These are phyloP conservation scores for Zaprionus davidi DNA, from an alignment of 1,140 invertebrate genomes.

Conservation along the genomic window DNA sequence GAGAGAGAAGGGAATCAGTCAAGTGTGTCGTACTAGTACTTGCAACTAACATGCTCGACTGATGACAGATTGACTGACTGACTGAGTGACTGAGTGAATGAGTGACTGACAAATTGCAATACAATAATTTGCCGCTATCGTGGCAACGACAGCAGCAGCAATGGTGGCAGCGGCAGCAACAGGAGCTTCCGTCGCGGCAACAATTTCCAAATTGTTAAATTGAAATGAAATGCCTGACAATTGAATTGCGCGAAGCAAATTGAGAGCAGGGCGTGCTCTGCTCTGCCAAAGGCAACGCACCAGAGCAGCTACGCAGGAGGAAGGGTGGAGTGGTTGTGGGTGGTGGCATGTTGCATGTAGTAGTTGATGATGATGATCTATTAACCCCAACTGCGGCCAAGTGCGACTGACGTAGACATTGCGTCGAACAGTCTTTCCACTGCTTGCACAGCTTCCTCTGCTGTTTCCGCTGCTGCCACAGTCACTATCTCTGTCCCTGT, in stretches of 20 bases:
- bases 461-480: background rate
- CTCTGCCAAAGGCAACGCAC: background rate
- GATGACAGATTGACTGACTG: constrained; percentile 23
- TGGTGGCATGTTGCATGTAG: background rate
- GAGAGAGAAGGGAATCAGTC: constrained; percentile 21
- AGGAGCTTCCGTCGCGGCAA: constrained; percentile 47
- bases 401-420: constrained; percentile 28
- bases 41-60: constrained; percentile 22
- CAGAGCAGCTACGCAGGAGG: background rate
- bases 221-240: constrained; percentile 80
- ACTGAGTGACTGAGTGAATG: constrained; percentile 19
- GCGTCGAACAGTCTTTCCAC: constrained; percentile 24
- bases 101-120: constrained; percentile 40
- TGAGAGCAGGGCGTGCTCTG: constrained; percentile 34
- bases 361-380: constrained; percentile 53
- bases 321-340: background rate
- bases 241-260: constrained; percentile 72
- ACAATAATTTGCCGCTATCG: constrained; percentile 54
- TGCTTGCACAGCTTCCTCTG: constrained; percentile 2
- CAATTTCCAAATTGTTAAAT: constrained; percentile 77
- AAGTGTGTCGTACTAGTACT: constrained; percentile 36
- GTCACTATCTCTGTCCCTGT: background rate
- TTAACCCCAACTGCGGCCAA: constrained; percentile 54
- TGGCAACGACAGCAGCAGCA: constrained; percentile 21
- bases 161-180: constrained; percentile 3